Conservation (phyloP, 2,888 invertebrate species). For the Coelopa pilipes region DNA sequence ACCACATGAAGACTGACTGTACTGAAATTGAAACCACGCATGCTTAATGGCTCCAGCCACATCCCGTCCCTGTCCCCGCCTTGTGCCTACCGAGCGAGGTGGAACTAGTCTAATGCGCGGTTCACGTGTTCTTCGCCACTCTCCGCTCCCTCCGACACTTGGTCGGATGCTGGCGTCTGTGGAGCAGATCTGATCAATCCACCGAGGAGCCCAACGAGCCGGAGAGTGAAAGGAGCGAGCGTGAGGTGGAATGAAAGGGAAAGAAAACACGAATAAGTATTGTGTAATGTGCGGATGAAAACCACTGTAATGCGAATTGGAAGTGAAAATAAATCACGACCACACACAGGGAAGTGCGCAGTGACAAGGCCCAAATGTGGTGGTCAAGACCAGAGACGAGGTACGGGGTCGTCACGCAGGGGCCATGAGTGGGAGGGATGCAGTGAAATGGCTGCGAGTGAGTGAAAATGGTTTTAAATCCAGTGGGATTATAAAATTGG, state of each 20-base stretch:
- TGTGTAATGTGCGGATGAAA: background rate
- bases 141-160: background rate
- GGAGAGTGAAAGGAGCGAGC: background rate
- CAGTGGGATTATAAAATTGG: too few species aligned
- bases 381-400: too few species aligned
- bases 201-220: background rate
- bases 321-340: too few species aligned
- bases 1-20: constrained; percentile 19
- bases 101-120: background rate
- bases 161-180: background rate
- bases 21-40: constrained; percentile 20
- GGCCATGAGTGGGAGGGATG: too few species aligned
- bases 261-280: background rate
- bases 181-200: too few species aligned
- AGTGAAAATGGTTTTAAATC: too few species aligned
- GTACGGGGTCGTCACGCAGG: too few species aligned
- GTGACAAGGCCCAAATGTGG: too few species aligned
- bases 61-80: constrained; percentile 20
- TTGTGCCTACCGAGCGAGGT: background rate
- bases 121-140: background rate
- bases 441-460: too few species aligned
- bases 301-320: too few species aligned
- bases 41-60: constrained; percentile 32
- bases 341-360: too few species aligned
- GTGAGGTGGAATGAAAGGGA: background rate